Base-by-base conservation (phyloP, 2,797 vertebrate species). In the Pterois miles region DNA sequence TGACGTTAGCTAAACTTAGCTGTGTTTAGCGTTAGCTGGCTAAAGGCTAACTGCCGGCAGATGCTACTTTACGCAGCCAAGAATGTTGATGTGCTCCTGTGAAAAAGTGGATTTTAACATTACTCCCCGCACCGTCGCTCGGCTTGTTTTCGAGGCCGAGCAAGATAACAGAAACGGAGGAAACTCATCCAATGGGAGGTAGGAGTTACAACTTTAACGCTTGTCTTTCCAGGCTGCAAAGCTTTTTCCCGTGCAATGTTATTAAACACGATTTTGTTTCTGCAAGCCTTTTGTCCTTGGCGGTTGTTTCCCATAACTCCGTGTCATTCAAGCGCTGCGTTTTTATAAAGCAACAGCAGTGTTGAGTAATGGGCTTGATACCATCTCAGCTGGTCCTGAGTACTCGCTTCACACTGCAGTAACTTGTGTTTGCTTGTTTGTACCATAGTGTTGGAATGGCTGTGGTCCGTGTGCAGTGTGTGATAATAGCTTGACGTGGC, bases 111-210 rank as follows among this genome's bases (percentile, higher is more conserved):
- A 96, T 88, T 95, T 94, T 86, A 95, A 93, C 86, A 76, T 94
- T 34, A 80, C 93, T 18, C 74, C 94, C 38, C 93, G 93, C 52
- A 91, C 93, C 70, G 93, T 96, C 60, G 89, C 94, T 70, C 94
- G 94, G 87, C 93, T 94, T 16, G 91, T 94, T 62, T 94, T 88
- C 59, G 94, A 95, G 88, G 95, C 95, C 88, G 95, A 95, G 77
- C 94, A 91, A 57, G 93, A 95, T 58, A 88, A 72, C 78, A 88
- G 91, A 68, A 94, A 92, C 86, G 95, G 93, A 70, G 94, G 92
- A 56, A 92, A 92, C 86, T 95, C 95, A 25, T 95, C 95, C 22
- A 95, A 96, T 90, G 95, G 94, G 89, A 96, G 95, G 95, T 96
- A 95, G 86, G 94, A 83, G 8, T 16, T 64, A 12, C 0, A 27